phyloP scores from a whole-genome alignment of 1,140 invertebrate genomes.

The Tribolium madens region DNA sequence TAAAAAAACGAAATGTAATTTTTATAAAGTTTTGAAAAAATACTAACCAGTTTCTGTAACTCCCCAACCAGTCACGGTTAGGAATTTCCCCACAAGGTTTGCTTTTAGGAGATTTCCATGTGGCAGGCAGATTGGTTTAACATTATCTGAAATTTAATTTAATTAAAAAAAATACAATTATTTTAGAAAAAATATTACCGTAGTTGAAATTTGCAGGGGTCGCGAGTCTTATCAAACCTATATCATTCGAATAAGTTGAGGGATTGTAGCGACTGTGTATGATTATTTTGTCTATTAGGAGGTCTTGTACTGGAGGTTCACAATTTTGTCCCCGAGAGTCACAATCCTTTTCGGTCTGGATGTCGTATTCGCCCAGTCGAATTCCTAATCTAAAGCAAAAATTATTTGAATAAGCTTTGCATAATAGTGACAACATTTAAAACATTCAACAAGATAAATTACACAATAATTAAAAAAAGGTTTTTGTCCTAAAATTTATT shows the following conservation, averaged over 20 bases:
- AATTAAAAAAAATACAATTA: neutral
- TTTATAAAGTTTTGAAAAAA: constrained; percentile 68
- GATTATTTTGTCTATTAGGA: constrained; percentile 74
- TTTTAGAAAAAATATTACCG: constrained; percentile 19
- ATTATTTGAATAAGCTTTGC: neutral
- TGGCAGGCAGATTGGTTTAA: constrained; percentile 57
- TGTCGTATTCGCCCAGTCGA: constrained; percentile 58
- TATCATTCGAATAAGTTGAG: constrained; percentile 65
- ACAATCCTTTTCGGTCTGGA: constrained; percentile 57
- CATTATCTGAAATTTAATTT: constrained; percentile 49
- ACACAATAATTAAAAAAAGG: constrained; percentile 1
- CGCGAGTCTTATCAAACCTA: constrained; percentile 62
- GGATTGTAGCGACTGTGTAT: constrained; percentile 77
- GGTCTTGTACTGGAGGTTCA: constrained; percentile 70
- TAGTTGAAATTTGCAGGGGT: constrained; percentile 38
- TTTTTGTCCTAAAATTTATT: too few relatives aligned
- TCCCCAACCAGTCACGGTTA: constrained; percentile 87
- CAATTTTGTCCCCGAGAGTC: constrained; percentile 63
- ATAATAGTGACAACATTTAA: neutral
- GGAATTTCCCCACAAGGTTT: constrained; percentile 58
- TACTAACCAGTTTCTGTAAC: constrained; percentile 75
- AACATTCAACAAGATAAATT: constrained; percentile 10
- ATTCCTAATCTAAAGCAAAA: constrained; percentile 46
- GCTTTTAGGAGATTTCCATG: constrained; percentile 37
- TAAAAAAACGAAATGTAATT: constrained; percentile 63